Evolutionary conservation across 1,140 invertebrate species (phyloP).

Genomic region (Drosophila tropicalis): DNA sequence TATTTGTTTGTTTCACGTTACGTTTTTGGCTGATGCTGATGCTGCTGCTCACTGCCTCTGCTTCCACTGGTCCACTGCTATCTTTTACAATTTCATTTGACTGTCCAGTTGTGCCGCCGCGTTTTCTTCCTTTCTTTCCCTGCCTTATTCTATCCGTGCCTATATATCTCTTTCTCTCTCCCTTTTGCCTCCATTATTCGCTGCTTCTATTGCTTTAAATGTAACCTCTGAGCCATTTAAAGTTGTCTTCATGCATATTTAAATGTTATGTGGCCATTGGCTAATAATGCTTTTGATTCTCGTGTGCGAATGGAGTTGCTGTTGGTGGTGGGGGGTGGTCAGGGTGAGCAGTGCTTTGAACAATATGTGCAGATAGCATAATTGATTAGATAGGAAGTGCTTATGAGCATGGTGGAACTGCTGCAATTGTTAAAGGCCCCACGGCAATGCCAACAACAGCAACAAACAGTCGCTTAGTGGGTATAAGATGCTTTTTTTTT

Average conservation of each 20-base stretch:
- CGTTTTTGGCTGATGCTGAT: conserved; percentile 29
- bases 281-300: conserved; percentile 38
- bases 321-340: background rate
- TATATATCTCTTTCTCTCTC: background rate
- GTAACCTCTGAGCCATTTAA: conserved; percentile 48
- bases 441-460: background rate
- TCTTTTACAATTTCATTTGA: conserved; percentile 60
- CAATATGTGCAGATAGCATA: conserved; percentile 75
- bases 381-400: conserved; percentile 79
- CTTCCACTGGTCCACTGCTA: conserved; percentile 27
- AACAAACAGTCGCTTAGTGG: background rate
- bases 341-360: conserved; percentile 6
- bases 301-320: background rate
- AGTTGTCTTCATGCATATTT: conserved; percentile 69
- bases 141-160: background rate
- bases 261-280: conserved; percentile 78
- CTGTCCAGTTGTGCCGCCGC: conserved; percentile 29
- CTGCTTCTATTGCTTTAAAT: conserved; percentile 3
- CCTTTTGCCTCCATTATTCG: too few relatives aligned
- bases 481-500: conserved; percentile 40
- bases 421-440: conserved; percentile 14
- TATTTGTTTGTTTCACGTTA: conserved; percentile 44
- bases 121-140: conserved; percentile 26
- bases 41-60: background rate
- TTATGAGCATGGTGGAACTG: conserved; percentile 53